Percentiles rank a stretch among this genome's conserved stretches.
Evolutionary conservation across 2,888 invertebrate genomes (phyloP).

Genomic region (Podotricha telesiphe): DNA sequence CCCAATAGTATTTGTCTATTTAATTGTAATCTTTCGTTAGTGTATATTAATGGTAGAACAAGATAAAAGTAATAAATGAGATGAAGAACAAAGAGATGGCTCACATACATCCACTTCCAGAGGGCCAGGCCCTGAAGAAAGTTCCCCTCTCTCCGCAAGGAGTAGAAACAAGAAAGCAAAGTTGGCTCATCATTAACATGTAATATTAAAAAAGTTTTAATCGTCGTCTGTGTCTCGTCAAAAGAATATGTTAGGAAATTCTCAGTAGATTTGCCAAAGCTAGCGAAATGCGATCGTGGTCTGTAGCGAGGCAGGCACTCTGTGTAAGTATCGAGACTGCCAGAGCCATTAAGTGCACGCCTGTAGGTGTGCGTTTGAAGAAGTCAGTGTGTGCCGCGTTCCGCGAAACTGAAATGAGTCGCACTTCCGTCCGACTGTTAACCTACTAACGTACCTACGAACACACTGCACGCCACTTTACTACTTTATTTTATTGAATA

Average conservation of each 20-base stretch:
- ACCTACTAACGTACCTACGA: conserved; percentile 40
- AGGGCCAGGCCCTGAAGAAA: too few species aligned
- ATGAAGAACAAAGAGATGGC: too few species aligned
- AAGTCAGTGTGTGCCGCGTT: conserved; percentile 52
- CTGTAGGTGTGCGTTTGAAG: conserved; percentile 2
- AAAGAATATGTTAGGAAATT: conserved; percentile 1
- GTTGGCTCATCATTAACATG: too few species aligned
- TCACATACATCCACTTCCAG: too few species aligned
- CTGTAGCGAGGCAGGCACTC: not conserved
- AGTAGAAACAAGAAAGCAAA: too few species aligned
- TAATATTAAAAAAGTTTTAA: too few species aligned
- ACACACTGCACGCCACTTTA: not conserved
- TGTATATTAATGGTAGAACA: too few species aligned
- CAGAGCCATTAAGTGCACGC: not conserved
- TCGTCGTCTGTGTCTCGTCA: not conserved
- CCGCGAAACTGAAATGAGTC: conserved; percentile 57
- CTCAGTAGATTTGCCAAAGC: conserved; percentile 9
- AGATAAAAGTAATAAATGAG: too few species aligned
- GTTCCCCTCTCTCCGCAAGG: too few species aligned
- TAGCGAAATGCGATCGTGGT: conserved; percentile 15
- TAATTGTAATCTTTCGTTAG: too few species aligned
- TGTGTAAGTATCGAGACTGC: conserved; percentile 7
- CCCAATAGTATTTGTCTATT: too few species aligned
- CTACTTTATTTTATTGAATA: conserved; percentile 23
- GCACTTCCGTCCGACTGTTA: conserved; percentile 53